phyloP scores from a whole-genome alignment of 2,888 invertebrate species.

The Spisula solida region DNA sequence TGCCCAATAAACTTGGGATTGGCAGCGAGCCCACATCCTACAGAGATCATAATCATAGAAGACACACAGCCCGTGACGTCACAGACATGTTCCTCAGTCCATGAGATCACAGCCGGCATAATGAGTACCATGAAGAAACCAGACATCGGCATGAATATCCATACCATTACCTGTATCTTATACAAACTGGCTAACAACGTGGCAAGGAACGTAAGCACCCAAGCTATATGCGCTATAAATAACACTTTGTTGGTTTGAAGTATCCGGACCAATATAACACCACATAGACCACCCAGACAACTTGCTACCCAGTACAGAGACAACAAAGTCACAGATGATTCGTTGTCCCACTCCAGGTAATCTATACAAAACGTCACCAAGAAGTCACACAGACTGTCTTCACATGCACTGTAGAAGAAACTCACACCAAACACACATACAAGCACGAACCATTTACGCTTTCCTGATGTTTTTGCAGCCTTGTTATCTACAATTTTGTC shows the following conservation, averaged over 20 bases:
- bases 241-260: conserved; percentile 37
- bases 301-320: conserved; percentile 62
- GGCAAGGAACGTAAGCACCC: conserved; percentile 51
- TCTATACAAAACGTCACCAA: conserved; percentile 55
- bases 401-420: conserved; percentile 56
- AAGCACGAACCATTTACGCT: conserved; percentile 40
- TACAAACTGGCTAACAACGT: conserved; percentile 47
- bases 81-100: conserved; percentile 65
- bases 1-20: conserved; percentile 63
- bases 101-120: conserved; percentile 61
- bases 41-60: conserved; percentile 56
- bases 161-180: conserved; percentile 43
- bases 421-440: conserved; percentile 44
- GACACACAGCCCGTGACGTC: conserved; percentile 57
- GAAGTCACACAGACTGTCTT: conserved; percentile 59
- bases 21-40: conserved; percentile 53
- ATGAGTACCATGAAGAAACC: conserved; percentile 64
- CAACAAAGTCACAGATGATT: conserved; percentile 45
- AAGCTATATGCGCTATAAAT: conserved; percentile 48
- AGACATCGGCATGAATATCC: conserved; percentile 57
- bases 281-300: conserved; percentile 55
- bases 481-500: not conserved
- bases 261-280: conserved; percentile 42
- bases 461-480: not conserved
- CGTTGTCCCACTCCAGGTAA: conserved; percentile 54